Conservation (phyloP, 2,888 invertebrate genomes). For the Linnaemya vulpina region DNA sequence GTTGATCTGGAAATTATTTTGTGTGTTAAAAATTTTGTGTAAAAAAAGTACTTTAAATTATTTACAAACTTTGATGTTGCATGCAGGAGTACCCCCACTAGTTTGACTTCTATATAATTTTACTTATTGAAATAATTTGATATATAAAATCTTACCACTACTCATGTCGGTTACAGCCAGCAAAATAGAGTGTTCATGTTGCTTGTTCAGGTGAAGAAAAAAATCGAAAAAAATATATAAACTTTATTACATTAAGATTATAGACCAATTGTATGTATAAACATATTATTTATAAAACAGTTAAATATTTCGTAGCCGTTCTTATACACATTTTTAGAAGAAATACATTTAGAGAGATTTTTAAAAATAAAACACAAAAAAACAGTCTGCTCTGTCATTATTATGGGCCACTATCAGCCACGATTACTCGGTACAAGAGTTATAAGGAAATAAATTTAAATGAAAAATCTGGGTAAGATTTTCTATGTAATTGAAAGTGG, state of each 20-base stretch:
- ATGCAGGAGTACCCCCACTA: background rate
- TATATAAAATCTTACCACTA: constrained; percentile 13
- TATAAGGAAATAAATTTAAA: too few species aligned
- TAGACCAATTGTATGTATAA: constrained; percentile 56
- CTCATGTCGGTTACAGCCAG: background rate
- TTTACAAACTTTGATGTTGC: constrained; percentile 16
- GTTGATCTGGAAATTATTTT: too few species aligned
- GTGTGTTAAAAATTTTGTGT: too few species aligned
- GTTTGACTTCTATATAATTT: constrained; percentile 11
- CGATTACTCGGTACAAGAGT: too few species aligned
- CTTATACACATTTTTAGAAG: constrained; percentile 28
- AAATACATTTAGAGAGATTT: constrained; percentile 54
- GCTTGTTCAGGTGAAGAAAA: constrained; percentile 18
- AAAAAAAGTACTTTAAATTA: background rate
- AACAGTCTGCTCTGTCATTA: too few species aligned
- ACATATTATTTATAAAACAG: constrained; percentile 23
- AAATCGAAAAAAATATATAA: constrained; percentile 12
- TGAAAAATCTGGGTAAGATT: too few species aligned
- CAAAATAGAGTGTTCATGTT: constrained; percentile 42
- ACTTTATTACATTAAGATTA: background rate
- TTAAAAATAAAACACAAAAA: background rate
- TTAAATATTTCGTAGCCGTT: background rate
- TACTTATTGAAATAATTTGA: constrained; percentile 18
- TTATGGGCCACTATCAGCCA: too few species aligned
- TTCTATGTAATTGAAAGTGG: too few species aligned